phyloP scores from a whole-genome alignment of 1,140 invertebrate genomes.

The Nasonia giraulti region DNA sequence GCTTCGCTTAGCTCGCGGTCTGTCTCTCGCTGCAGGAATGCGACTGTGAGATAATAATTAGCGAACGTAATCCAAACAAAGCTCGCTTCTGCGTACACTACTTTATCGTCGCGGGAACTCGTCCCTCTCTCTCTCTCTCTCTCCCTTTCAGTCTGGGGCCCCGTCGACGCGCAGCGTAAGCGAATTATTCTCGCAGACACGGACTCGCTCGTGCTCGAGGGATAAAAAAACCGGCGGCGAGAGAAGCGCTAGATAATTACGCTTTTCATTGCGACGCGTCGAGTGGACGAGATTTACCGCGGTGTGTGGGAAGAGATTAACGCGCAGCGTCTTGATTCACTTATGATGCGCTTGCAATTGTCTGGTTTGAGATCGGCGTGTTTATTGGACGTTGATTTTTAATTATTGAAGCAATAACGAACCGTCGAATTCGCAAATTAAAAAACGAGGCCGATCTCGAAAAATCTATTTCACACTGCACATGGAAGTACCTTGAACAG shows the following conservation, averaged over 20 bases:
- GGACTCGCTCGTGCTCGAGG: neutral
- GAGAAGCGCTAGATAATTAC: constrained; percentile 17
- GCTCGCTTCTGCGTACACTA: constrained; percentile 46
- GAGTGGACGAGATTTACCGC: constrained; percentile 17
- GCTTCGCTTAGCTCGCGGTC: neutral
- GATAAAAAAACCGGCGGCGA: constrained; percentile 38
- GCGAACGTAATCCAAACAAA: constrained; percentile 65
- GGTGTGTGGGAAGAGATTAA: neutral
- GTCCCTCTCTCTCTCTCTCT: constrained; percentile 58
- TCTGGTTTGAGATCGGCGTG: neutral
- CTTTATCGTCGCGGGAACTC: constrained; percentile 64
- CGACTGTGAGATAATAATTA: constrained; percentile 41
- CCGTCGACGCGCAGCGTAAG: constrained; percentile 49
- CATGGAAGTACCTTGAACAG: constrained; percentile 18
- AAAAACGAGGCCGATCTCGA: neutral
- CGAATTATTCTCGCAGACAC: constrained; percentile 38
- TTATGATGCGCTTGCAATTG: neutral
- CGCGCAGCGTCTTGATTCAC: neutral
- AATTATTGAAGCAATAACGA: too few relatives aligned
- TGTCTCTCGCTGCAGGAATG: neutral
- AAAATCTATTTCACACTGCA: constrained; percentile 1
- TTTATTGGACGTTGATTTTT: too few relatives aligned
- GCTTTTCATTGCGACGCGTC: constrained; percentile 49
- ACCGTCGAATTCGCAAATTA: neutral
- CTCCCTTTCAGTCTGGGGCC: constrained; percentile 57